Base-by-base conservation (phyloP, 2,797 vertebrate genomes). In the Dermochelys coriacea region DNA sequence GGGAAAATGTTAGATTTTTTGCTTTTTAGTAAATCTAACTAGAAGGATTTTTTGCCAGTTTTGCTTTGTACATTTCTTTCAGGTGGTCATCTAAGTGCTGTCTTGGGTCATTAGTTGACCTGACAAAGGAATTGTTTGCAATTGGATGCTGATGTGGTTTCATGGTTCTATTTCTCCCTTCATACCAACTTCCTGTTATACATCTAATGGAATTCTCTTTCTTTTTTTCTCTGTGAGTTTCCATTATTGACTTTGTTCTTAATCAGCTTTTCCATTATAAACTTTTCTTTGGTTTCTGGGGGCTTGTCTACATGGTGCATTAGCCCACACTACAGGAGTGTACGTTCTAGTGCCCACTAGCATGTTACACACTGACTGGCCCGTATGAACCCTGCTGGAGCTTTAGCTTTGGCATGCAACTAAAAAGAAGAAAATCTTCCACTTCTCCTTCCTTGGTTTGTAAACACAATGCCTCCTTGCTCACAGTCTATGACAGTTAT, bases 41-140 rank as follows among this genome's bases (percentile, higher is more conserved):
- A 80, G 88, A 96, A 82, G 59, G 1, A 91, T 91, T 92, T 59
- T 83, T 87, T 93, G 68, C 80, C 0, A 0, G 5, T 87, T 90
- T 94, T 90, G 59, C 88, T 87, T 64, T 16, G 52, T 83, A 41
- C 52, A 45, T 55, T 49, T 78, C n/a, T 90, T 96, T 83, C 75
- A 84, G 59, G 54, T 84, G 31, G 29, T 52, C 96, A 94, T 95
- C 85, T 95, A 50, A 68, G 54, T 85, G 31, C 75, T 86, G 68
- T 93, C 61, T 87, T 81, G 90, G 71, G 90, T 64, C 71, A 85
- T 47, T 10, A 0, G 64, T 90, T 96, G 88, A n/a, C 71, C 52
- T 94, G 84, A 88, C 11, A 5, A 96, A 84, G 84, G 84, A 96
- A 92, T 95, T 96, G 90, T 86, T 91, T 91, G 50, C 57, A 21